A percentile compares a stretch with the other conserved stretches of the same genome.
phyloP scores from a whole-genome alignment of 2,797 vertebrate species.

The Chromobotia macracanthus region DNA sequence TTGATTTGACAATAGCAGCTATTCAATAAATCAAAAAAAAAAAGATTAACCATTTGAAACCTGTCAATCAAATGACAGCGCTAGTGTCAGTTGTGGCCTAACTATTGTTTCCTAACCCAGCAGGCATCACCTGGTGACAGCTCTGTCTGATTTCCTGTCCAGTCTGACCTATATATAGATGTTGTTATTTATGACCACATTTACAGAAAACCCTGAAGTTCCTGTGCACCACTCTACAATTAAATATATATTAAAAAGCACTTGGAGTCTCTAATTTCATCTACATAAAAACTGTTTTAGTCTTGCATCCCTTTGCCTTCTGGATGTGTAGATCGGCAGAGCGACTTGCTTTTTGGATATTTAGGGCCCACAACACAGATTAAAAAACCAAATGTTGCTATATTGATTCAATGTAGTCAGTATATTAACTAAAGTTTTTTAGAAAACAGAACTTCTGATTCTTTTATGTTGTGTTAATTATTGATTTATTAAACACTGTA shows the following conservation, averaged over 20 bases:
- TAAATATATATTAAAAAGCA: slow-evolving; percentile 51
- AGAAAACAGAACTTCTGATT: too few relatives aligned
- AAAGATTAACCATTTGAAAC: neutral
- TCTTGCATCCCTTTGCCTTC: slow-evolving; percentile 22
- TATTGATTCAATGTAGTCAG: neutral
- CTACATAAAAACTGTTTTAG: slow-evolving; percentile 49
- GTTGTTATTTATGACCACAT: slow-evolving; percentile 79
- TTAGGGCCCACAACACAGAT: neutral
- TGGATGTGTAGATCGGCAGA: slow-evolving; percentile 37
- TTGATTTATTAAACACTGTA: neutral
- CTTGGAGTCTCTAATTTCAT: slow-evolving; percentile 46
- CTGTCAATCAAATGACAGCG: neutral
- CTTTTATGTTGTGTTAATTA: neutral
- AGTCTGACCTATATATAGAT: slow-evolving; percentile 81
- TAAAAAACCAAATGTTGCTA: neutral
- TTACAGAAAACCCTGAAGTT: slow-evolving; percentile 65
- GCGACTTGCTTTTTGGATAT: slow-evolving; percentile 1
- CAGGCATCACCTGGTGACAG: slow-evolving; percentile 80
- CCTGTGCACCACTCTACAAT: slow-evolving; percentile 43
- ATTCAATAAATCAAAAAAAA: neutral
- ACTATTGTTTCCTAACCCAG: slow-evolving; percentile 54
- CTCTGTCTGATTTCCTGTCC: slow-evolving; percentile 74
- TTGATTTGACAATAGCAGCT: neutral
- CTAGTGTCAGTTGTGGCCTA: neutral
- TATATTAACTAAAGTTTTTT: neutral